Base-by-base conservation (phyloP, 1,140 invertebrate genomes). In the Arctopsyche grandis region DNA sequence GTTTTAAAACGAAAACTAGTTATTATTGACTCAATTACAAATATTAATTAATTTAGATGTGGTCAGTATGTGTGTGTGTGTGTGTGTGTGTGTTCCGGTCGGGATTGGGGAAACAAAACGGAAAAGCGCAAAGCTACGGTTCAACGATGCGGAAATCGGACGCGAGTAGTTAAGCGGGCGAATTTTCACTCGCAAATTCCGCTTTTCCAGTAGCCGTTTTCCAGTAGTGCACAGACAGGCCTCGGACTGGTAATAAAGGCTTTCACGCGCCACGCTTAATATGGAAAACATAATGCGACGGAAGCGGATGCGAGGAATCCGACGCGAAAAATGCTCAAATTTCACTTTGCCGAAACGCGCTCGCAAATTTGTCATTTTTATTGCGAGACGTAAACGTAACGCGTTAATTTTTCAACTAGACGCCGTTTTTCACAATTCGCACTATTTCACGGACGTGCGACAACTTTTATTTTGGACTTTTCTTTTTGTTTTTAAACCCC, bases 121-220 rank as follows among this genome's bases (percentile, higher is more conserved):
- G 69, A 46, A 73, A 73, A 73, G 69, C 69, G 69, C 69, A 43
- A 73, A 73, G 46, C 69, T 73, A 38, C 69, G 38, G 69, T 38
- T 46, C 69, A 48, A 0, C 69, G 38, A 38, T 22, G 69, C 69
- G 69, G 69, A 73, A 73, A 73, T 73, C 69, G 38, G 69, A 73
- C 69, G 69, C 69, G 69, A 73, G 69, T 73, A 73, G 69, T 73
- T 73, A 73, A 73, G 46, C 69, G 69, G 21, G 38, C 38, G 43
- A 48, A 73, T 73, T 48, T 73, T 48, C 69, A 9, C 69, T 38
- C 24, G 29, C 10, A 73, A 73, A 73, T 46, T 73, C 44, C 69
- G 38, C 29, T 48, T 73, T 60, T 60, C 56, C 56, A 21, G 56
- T 19, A 21, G 66, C 66, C 24, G 24, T 24, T 1, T 1, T 21